Evolutionary conservation across 2,888 invertebrate genomes (phyloP).

Genomic region (Eumacrocentrus americanus): DNA sequence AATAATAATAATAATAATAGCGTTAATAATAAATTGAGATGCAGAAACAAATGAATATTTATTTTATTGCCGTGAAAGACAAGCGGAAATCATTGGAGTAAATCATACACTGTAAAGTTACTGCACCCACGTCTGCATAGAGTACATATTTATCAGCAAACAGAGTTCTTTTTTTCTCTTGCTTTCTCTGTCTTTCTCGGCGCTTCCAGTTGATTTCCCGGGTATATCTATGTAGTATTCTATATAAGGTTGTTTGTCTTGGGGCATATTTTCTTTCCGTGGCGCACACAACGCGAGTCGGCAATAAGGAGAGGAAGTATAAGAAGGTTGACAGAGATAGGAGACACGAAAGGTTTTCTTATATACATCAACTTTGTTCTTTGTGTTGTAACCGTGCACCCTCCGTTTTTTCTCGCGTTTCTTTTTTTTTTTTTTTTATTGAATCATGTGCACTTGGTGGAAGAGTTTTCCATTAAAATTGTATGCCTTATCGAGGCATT

Average conservation of each 20-base stretch:
- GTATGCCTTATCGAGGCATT: slow-evolving; percentile 8
- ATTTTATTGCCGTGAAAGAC: neutral
- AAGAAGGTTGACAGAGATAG: neutral
- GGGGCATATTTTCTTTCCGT: slow-evolving; percentile 16
- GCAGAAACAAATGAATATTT: no score
- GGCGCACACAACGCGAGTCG: neutral
- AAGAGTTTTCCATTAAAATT: slow-evolving; percentile 32
- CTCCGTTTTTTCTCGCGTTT: neutral
- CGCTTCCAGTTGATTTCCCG: neutral
- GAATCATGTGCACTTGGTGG: slow-evolving; percentile 31
- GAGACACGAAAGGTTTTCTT: neutral
- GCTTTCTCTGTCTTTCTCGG: neutral
- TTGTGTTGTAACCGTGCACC: neutral
- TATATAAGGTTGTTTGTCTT: slow-evolving; percentile 25
- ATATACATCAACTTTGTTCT: slow-evolving; percentile 9
- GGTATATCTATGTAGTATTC: neutral
- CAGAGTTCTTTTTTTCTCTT: neutral
- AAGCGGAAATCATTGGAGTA: no score
- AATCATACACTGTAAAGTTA: neutral
- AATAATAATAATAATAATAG: no score
- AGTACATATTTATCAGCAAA: slow-evolving; percentile 23
- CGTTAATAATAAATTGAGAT: no score
- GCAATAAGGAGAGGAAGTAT: neutral
- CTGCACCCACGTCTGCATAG: neutral
- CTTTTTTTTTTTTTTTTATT: slow-evolving; percentile 6